phyloP scores from a whole-genome alignment of 1,140 invertebrate species.

The Eulimnadia texana region DNA sequence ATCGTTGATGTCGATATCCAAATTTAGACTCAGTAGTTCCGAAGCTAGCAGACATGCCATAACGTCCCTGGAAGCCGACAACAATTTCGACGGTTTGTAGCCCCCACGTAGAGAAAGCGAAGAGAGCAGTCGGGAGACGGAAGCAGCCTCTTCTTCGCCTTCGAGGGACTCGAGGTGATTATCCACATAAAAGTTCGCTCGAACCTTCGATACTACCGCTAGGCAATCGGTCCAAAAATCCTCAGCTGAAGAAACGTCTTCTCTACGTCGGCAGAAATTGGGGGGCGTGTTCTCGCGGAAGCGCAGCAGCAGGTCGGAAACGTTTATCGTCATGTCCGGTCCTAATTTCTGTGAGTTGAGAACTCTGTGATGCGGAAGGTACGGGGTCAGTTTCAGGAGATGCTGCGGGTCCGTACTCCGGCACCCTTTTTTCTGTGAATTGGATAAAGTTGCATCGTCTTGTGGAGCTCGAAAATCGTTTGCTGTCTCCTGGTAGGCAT shows the following conservation, averaged over 20 bases:
- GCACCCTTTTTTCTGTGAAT: not conserved
- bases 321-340: not conserved
- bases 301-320: not conserved
- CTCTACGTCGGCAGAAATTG: conserved; percentile 9
- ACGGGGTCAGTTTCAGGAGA: not conserved
- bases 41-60: too few relatives aligned
- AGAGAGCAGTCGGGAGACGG: not conserved
- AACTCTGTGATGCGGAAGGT: conserved; percentile 1
- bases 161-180: conserved; percentile 5
- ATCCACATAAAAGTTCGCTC: conserved; percentile 9
- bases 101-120: not conserved
- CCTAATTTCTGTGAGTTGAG: not conserved
- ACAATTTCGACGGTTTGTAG: not conserved
- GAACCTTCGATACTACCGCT: not conserved
- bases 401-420: not conserved
- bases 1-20: conserved; percentile 15
- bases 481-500: not conserved
- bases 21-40: not conserved
- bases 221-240: conserved; percentile 7
- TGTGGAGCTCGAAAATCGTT: not conserved
- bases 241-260: conserved; percentile 10
- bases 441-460: not conserved
- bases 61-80: not conserved
- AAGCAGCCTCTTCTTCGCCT: not conserved
- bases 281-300: conserved; percentile 1